These are phyloP conservation scores for Fragum sueziense DNA, from an alignment of 2,888 invertebrate species.

Conservation along the genomic window DNA sequence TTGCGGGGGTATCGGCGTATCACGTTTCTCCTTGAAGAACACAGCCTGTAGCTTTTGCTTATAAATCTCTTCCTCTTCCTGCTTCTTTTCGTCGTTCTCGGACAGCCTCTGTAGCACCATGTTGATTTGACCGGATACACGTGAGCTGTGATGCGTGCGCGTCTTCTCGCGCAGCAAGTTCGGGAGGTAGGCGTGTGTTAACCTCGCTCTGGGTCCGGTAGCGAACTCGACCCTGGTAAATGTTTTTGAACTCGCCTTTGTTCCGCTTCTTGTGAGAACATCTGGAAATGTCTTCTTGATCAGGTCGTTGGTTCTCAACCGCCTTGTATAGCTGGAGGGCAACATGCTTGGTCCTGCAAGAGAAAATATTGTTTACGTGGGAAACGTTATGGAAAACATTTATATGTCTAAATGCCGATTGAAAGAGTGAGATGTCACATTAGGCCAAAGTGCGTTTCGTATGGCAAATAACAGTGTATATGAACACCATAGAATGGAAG, in stretches of 20 bases:
- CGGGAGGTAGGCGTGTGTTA: constrained; percentile 51
- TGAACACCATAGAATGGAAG: too few species aligned
- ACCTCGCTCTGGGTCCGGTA: constrained; percentile 2
- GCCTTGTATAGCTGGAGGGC: constrained; percentile 56
- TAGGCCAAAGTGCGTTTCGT: too few species aligned
- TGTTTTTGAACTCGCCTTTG: constrained; percentile 33
- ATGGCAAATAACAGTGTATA: too few species aligned
- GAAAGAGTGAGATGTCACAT: too few species aligned
- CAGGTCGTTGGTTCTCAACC: constrained; percentile 55
- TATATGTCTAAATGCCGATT: too few species aligned
- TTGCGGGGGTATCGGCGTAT: constrained; percentile 49
- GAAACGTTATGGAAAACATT: too few species aligned
- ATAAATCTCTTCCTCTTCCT: constrained; percentile 46
- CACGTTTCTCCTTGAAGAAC: constrained; percentile 46
- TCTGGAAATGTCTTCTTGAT: constrained; percentile 45
- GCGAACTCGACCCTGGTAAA: constrained; percentile 48
- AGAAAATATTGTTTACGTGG: too few species aligned
- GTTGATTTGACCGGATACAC: constrained; percentile 58
- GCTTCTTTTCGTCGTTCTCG: constrained; percentile 41
- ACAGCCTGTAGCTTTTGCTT: constrained; percentile 44
- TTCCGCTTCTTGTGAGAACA: constrained; percentile 13
- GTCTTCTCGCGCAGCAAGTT: constrained; percentile 46
- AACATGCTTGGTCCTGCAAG: constrained; percentile 33
- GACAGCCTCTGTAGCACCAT: constrained; percentile 50
- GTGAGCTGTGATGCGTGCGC: constrained; percentile 34